phyloP scores from a whole-genome alignment of 2,888 invertebrate species.

The Trachelus tabidus region DNA sequence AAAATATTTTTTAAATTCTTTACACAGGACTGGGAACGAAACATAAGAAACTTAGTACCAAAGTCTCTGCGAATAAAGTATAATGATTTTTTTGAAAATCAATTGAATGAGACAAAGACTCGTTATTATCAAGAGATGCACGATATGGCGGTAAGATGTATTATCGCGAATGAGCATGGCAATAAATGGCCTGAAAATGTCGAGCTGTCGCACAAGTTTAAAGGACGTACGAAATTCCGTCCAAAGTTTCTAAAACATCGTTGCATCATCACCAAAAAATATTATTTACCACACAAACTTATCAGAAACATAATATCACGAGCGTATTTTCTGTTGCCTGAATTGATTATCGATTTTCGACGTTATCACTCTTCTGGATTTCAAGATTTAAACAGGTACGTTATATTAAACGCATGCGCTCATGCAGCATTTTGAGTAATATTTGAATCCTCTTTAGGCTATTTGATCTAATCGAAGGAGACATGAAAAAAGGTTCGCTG shows the following conservation, averaged over 20 bases:
- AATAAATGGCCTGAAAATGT: constrained; percentile 67
- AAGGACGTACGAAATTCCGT: constrained; percentile 74
- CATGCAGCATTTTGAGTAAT: background rate
- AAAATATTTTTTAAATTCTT: constrained; percentile 14
- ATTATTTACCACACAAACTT: constrained; percentile 74
- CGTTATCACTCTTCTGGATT: constrained; percentile 67
- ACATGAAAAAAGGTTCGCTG: constrained; percentile 40
- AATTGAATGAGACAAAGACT: constrained; percentile 68
- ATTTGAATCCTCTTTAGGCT: constrained; percentile 35
- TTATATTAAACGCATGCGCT: background rate
- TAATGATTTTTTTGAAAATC: constrained; percentile 68
- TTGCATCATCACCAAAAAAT: constrained; percentile 69
- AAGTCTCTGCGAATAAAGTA: constrained; percentile 70
- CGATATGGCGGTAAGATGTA: constrained; percentile 73
- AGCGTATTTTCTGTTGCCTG: constrained; percentile 69
- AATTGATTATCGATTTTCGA: constrained; percentile 69
- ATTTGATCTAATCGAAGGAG: constrained; percentile 37
- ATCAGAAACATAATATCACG: constrained; percentile 72
- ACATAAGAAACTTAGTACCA: constrained; percentile 72
- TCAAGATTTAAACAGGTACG: constrained; percentile 58
- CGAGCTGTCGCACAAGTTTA: constrained; percentile 71
- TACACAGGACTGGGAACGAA: constrained; percentile 66
- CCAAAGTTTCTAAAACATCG: constrained; percentile 70
- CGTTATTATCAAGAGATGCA: constrained; percentile 61
- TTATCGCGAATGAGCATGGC: constrained; percentile 72